These are phyloP conservation scores for Astreopora myriophthalma DNA, from an alignment of 64 coral and sea anemone genomes.

Conservation along the genomic window DNA sequence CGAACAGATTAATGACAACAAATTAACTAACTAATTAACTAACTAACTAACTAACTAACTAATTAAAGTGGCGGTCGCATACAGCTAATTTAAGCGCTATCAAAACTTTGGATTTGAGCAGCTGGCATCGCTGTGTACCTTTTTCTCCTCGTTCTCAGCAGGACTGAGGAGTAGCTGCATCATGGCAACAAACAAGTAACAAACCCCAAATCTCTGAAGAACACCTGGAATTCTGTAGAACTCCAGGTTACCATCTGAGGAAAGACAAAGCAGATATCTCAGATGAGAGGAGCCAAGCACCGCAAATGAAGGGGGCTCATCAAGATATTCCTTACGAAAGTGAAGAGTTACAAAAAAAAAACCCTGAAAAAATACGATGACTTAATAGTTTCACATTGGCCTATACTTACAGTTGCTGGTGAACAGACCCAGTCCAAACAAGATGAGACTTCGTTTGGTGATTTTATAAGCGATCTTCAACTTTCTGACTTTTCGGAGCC, in stretches of 20 bases:
- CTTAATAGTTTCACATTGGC: not conserved
- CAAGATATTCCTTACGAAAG: too few relatives aligned
- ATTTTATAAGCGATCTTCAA: slow-evolving; percentile 73
- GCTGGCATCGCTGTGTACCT: not conserved
- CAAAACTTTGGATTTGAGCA: not conserved
- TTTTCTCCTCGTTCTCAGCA: not conserved
- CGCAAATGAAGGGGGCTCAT: not conserved
- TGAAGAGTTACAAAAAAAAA: too few relatives aligned
- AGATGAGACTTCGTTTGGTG: slow-evolving; percentile 81
- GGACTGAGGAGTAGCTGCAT: slow-evolving; percentile 64
- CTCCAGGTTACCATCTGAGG: slow-evolving; percentile 55
- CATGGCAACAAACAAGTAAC: slow-evolving; percentile 73
- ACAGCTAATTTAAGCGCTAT: too few relatives aligned
- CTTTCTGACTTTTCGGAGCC: slow-evolving; percentile 56
- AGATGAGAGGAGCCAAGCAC: not conserved
- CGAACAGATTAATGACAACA: too few relatives aligned
- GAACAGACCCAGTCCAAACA: slow-evolving; percentile 89
- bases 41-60: too few relatives aligned
- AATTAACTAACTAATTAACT: too few relatives aligned
- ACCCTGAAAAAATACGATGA: too few relatives aligned
- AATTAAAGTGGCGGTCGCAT: too few relatives aligned
- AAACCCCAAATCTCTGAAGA: slow-evolving; percentile 76
- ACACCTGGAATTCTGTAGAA: slow-evolving; percentile 80
- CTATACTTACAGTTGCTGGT: slow-evolving; percentile 90
- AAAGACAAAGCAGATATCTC: not conserved